phyloP scores from a whole-genome alignment of 2,888 invertebrate species.

The Brenthis hecate region DNA sequence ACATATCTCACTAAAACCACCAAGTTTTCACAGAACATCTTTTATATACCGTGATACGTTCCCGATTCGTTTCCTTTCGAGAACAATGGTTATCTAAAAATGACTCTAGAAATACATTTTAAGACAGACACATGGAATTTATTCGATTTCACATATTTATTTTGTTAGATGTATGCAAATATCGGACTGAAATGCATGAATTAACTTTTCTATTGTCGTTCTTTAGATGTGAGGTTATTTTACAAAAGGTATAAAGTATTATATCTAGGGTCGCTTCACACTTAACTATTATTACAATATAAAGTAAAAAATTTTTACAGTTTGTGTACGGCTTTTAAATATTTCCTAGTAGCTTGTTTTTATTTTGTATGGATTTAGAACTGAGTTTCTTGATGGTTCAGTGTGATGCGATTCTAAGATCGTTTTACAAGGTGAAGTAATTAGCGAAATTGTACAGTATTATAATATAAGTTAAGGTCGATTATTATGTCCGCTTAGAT shows the following conservation, averaged over 20 bases:
- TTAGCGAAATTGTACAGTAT: slow-evolving; percentile 83
- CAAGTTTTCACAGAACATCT: slow-evolving; percentile 50
- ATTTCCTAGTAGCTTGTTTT: slow-evolving; percentile 12
- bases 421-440: slow-evolving; percentile 69
- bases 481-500: slow-evolving; percentile 68
- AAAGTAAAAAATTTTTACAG: slow-evolving; percentile 9
- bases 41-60: background rate
- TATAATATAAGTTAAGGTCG: slow-evolving; percentile 73
- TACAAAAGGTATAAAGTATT: slow-evolving; percentile 15
- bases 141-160: slow-evolving; percentile 13
- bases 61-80: too few species aligned
- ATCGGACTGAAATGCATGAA: slow-evolving; percentile 16
- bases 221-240: slow-evolving; percentile 23
- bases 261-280: slow-evolving; percentile 21
- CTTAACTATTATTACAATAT: slow-evolving; percentile 18
- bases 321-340: slow-evolving; percentile 9
- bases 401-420: slow-evolving; percentile 50
- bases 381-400: slow-evolving; percentile 16
- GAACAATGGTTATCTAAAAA: too few species aligned
- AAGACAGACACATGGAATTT: background rate
- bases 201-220: slow-evolving; percentile 16
- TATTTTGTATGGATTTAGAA: slow-evolving; percentile 1
- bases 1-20: slow-evolving; percentile 60
- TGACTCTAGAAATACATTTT: background rate
- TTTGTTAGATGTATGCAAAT: slow-evolving; percentile 12